phyloP scores from a whole-genome alignment of 2,113 vertebrate genomes.

The Perccottus glenii region DNA sequence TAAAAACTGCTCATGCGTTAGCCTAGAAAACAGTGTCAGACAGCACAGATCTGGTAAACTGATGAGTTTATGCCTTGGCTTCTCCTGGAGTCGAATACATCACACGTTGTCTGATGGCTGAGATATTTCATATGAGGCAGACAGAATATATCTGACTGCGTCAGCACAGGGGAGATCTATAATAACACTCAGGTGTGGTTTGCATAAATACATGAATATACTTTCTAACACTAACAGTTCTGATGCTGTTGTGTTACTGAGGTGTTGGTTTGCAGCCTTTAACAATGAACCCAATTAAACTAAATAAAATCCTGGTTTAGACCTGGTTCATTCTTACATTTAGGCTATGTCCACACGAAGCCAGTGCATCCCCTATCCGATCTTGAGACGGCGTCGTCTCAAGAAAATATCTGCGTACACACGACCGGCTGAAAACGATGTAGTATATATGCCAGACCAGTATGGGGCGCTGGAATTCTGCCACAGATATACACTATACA shows the following conservation, averaged over 20 bases:
- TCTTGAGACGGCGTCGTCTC: no score
- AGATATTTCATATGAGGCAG: constrained; percentile 21
- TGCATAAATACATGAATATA: background rate
- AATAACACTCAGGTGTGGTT: constrained; percentile 7
- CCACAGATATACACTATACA: no score
- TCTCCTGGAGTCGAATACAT: constrained; percentile 43
- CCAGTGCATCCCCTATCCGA: no score
- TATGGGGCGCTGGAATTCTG: no score
- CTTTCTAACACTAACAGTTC: background rate
- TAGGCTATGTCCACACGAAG: no score
- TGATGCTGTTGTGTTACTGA: background rate
- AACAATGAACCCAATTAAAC: no score
- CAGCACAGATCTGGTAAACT: constrained; percentile 28
- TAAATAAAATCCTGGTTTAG: no score
- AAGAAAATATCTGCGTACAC: no score
- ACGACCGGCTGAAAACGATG: no score
- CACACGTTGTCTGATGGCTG: constrained; percentile 28
- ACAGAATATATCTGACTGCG: constrained; percentile 22
- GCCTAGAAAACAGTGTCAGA: constrained; percentile 32
- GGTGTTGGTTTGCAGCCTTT: no score
- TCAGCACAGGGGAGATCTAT: constrained; percentile 12
- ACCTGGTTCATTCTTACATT: no score
- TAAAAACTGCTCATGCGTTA: constrained; percentile 12
- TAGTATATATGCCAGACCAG: no score
- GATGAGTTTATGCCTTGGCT: constrained; percentile 47